Conservation (phyloP, 2,888 invertebrate species). For the Tenthredo livida region DNA sequence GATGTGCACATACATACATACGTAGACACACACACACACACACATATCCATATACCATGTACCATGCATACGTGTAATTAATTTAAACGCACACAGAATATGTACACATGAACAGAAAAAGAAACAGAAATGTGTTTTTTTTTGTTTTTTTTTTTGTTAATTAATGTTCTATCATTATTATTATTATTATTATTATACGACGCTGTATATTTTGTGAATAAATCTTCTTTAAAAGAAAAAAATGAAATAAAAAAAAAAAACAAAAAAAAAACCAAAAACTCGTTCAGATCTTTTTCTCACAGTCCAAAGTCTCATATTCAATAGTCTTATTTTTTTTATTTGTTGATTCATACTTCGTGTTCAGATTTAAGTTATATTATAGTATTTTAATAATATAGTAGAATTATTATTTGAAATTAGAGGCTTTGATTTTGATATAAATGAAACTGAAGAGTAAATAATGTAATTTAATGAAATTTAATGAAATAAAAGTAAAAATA, state of each 20-base stretch:
- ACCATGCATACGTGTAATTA: slow-evolving; percentile 36
- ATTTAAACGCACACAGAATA: background rate
- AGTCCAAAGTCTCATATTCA: slow-evolving; percentile 1
- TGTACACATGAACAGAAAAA: slow-evolving; percentile 15
- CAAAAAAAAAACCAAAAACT: slow-evolving; percentile 55
- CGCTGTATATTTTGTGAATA: slow-evolving; percentile 64
- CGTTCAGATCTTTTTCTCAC: background rate
- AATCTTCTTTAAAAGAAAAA: slow-evolving; percentile 61
- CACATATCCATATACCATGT: background rate
- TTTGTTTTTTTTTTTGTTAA: background rate
- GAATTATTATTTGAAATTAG: background rate
- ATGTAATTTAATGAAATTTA: background rate
- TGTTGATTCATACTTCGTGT: background rate
- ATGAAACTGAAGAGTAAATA: background rate
- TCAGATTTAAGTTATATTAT: background rate
- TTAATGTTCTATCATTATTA: slow-evolving; percentile 19
- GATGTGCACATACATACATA: slow-evolving; percentile 54
- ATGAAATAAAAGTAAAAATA: background rate
- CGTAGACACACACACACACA: background rate
- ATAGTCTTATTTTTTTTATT: background rate
- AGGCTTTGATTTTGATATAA: background rate
- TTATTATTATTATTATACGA: slow-evolving; percentile 18
- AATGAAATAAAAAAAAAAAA: slow-evolving; percentile 25
- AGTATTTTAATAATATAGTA: background rate
- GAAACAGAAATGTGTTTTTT: slow-evolving; percentile 11